These are phyloP conservation scores for Beris chalybata DNA, from an alignment of 2,888 invertebrate genomes.

Conservation along the genomic window DNA sequence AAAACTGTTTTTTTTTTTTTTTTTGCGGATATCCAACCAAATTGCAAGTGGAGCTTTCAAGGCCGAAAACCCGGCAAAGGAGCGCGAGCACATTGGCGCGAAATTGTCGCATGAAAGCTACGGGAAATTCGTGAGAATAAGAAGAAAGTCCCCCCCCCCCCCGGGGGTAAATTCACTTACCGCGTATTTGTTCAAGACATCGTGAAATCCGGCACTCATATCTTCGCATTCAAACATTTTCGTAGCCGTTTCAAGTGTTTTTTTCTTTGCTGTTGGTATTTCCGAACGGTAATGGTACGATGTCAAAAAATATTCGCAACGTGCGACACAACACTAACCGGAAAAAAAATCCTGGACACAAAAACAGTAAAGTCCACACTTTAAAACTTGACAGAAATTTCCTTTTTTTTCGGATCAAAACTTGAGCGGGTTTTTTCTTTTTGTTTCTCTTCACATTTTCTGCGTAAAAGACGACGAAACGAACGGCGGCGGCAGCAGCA, in stretches of 20 bases:
- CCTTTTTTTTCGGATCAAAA: background rate
- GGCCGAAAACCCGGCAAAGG: slow-evolving; percentile 24
- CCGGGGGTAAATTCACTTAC: slow-evolving; percentile 60
- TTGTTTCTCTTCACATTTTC: background rate
- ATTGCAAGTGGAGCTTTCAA: slow-evolving; percentile 15
- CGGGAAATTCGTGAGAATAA: too few relatives aligned
- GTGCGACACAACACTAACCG: too few relatives aligned
- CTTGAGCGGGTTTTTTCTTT: background rate
- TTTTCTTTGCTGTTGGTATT: too few relatives aligned
- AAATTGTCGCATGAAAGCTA: too few relatives aligned
- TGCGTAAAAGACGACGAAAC: background rate
- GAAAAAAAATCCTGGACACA: too few relatives aligned
- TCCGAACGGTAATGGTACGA: too few relatives aligned
- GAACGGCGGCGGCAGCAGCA: background rate
- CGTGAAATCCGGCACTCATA: slow-evolving; percentile 68
- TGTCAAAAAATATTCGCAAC: too few relatives aligned
- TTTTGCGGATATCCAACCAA: background rate
- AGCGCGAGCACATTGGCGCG: too few relatives aligned
- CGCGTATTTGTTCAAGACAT: slow-evolving; percentile 69
- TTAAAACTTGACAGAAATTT: too few relatives aligned
- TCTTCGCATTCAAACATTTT: slow-evolving; percentile 72
- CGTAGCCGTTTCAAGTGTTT: slow-evolving; percentile 45
- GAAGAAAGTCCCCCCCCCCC: too few relatives aligned
- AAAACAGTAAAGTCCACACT: too few relatives aligned
- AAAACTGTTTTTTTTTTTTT: background rate